Evolutionary conservation across 2,888 invertebrate species (phyloP), one percentile per base, ranked within the genome.

Genomic region (Monoplex corrugatus): DNA sequence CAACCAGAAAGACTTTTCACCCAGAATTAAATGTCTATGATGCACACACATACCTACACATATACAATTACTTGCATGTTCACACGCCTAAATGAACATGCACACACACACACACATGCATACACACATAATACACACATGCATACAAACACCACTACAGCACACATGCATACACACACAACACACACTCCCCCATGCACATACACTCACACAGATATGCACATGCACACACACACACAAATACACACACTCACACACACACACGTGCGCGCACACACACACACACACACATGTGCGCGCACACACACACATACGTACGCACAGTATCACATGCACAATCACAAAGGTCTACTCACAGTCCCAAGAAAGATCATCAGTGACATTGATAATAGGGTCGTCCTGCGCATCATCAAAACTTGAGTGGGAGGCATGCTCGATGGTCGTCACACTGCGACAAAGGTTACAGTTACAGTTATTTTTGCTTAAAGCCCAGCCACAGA

Each of bases 311-410:
- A 57, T 57, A 57, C 28, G 16, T 57, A n/a, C n/a, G n/a, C 57
- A 57, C 10, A 28, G 57, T 28, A 23, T 57, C 8, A 57, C 57
- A 57, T 28, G 2, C 2, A 2, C 57, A 68, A 28, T n/a, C 40
- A 43, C 23, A n/a, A n/a, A n/a, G n/a, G n/a, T n/a, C 6, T 1
- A 89, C 87, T 89, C 63, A 87, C 90, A 86, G 35, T 83, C 92
- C 92, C 92, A 93, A 6, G 86, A 86, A 0, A 92, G 84, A 19
- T 93, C 93, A 90, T 93, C 93, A n/a, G 92, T 92, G 8, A 93
- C 93, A 90, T 93, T 92, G 35, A 93, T 93, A 35, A 92, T 91
- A 13, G 91, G 89, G 50, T 93, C 93, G 83, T 91, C 90, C 35
- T 83, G 88, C 2, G 88, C 80, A 35, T 88, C 88, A 13, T 88